Base-by-base conservation (phyloP, 2,113 vertebrate genomes). In the Dunckerocampus dactyliophorus region DNA sequence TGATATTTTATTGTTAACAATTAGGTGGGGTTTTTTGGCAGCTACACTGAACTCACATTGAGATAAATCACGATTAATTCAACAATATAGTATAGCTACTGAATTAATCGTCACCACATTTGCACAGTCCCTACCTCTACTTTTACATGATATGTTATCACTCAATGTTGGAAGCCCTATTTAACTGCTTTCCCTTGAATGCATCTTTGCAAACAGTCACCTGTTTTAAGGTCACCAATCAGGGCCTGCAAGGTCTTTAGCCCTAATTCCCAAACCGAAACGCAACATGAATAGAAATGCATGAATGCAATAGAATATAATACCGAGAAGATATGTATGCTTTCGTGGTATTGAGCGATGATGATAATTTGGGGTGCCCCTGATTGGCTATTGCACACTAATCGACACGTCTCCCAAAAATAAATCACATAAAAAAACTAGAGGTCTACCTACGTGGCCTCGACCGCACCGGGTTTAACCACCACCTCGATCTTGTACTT, bases 401-500 rank as follows among this genome's bases (percentile, higher is more conserved):
- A 9, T 16, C 31, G 2, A 4, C 28, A 31, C 8, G 24, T 28
- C 24, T 28, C 3, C 5, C 24, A 2, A 28, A 28, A 31, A 53
- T 3, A 15, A 31, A 3, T 4, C 8, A n/a, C 15, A 34, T 17
- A 14, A 13, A 51, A 51, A 7, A 31, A 50, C 1, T 6, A 3
- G 48, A 20, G 16, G 24, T 16, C 16, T 80, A 94, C 95, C 92
- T 92, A 98, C 96, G 89, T 93, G 84, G 93, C 95, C 74, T 92
- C 88, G 19, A 93, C 81, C 4, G 92, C 93, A 71, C 92, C 94
- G 1, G 96, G 96, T 63, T 93, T 95, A 0, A 97, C 77, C n/a
- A 92, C 88, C 85, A 98, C 91, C 53, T 96, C 93, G 65, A 97
- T 90, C 67, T 91, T 93, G 87, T 98, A 98, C 51, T 97, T 98